Percentiles rank a stretch among this genome's conserved stretches.
phyloP scores from a whole-genome alignment of 2,888 invertebrate species.

The Rhorus exstirpatorius region DNA sequence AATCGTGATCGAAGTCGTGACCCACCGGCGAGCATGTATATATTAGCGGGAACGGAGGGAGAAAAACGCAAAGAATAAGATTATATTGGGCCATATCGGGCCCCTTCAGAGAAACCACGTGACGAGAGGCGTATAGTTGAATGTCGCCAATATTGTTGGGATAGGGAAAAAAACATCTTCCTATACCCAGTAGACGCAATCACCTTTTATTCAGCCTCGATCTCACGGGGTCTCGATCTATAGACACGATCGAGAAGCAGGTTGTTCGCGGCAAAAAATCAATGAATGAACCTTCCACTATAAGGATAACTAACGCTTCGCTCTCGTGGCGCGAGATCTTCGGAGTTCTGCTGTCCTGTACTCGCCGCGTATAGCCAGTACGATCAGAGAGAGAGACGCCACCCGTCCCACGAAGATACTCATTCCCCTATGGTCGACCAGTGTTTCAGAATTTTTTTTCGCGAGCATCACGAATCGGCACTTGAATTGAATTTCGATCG shows the following conservation, averaged over 20 bases:
- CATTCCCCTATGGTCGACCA: slow-evolving; percentile 13
- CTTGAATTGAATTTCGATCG: not conserved
- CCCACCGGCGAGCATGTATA: slow-evolving; percentile 39
- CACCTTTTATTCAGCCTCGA: slow-evolving; percentile 76
- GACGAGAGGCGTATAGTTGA: slow-evolving; percentile 51
- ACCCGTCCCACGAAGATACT: slow-evolving; percentile 31
- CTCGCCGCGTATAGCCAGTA: not conserved
- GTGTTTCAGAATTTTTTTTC: slow-evolving; percentile 15
- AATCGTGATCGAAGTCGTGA: slow-evolving; percentile 69
- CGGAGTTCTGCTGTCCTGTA: not conserved
- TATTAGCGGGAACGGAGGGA: slow-evolving; percentile 48
- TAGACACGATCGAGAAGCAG: slow-evolving; percentile 70
- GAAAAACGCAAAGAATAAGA: slow-evolving; percentile 39
- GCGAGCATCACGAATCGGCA: not conserved
- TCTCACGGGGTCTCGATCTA: slow-evolving; percentile 43
- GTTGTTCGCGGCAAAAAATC: slow-evolving; percentile 79
- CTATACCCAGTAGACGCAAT: slow-evolving; percentile 19
- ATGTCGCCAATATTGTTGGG: slow-evolving; percentile 21
- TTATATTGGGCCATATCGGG: slow-evolving; percentile 49
- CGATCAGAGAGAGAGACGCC: slow-evolving; percentile 28
- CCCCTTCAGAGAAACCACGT: slow-evolving; percentile 9
- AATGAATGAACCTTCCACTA: slow-evolving; percentile 82
- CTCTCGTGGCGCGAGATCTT: slow-evolving; percentile 24
- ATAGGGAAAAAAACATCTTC: slow-evolving; percentile 32
- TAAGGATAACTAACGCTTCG: slow-evolving; percentile 71